Conservation (phyloP, 1,140 invertebrate species). For the Zaprionus vittiger region DNA sequence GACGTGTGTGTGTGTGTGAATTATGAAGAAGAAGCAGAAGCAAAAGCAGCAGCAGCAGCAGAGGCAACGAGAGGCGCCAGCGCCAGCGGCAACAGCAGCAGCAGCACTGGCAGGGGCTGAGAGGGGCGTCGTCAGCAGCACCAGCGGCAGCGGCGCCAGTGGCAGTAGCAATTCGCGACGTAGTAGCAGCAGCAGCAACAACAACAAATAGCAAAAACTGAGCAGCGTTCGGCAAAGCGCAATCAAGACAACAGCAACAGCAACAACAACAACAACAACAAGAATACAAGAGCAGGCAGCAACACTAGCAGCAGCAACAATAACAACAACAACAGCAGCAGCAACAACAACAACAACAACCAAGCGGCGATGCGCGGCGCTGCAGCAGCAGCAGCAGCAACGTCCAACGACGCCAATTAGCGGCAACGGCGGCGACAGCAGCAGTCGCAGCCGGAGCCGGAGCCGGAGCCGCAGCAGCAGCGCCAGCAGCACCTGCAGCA, state of each 20-base stretch:
- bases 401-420: slow-evolving; percentile 12
- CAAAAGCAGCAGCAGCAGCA: slow-evolving; percentile 65
- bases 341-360: slow-evolving; percentile 11
- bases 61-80: slow-evolving; percentile 37
- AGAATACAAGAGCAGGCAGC: background rate
- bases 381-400: slow-evolving; percentile 21
- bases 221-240: slow-evolving; percentile 78
- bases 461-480: slow-evolving; percentile 29
- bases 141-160: slow-evolving; percentile 46
- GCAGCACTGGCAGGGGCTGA: slow-evolving; percentile 48
- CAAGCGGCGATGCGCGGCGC: slow-evolving; percentile 19
- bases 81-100: slow-evolving; percentile 39
- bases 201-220: slow-evolving; percentile 79
- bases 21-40: slow-evolving; percentile 78
- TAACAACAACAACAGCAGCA: slow-evolving; percentile 24
- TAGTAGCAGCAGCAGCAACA: slow-evolving; percentile 66
- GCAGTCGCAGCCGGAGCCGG: slow-evolving; percentile 25
- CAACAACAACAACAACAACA: slow-evolving; percentile 20
- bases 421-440: slow-evolving; percentile 11
- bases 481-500: slow-evolving; percentile 33
- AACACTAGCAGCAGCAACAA: slow-evolving; percentile 7
- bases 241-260: slow-evolving; percentile 42
- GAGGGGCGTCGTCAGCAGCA: slow-evolving; percentile 56
- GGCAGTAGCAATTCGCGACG: slow-evolving; percentile 66
- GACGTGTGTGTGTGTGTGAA: slow-evolving; percentile 68